Evolutionary conservation across 2,797 vertebrate species (phyloP).

Genomic region (Enteromius mattozi): DNA sequence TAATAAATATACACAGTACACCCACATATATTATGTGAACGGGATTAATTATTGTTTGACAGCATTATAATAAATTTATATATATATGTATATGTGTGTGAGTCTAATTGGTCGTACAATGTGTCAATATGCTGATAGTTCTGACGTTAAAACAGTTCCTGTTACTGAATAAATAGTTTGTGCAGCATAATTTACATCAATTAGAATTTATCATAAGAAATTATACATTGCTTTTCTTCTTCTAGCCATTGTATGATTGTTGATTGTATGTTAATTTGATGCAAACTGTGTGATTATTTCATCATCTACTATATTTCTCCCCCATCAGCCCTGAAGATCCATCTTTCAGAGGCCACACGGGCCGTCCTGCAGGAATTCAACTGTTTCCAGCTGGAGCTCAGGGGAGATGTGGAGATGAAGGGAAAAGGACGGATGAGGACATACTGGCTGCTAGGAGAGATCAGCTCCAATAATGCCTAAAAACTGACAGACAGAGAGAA

Average conservation of each 20-base stretch:
- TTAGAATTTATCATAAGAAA: background rate
- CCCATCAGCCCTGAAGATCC: constrained; percentile 83
- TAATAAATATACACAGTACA: no score
- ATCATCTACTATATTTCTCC: background rate
- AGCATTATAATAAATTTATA: no score
- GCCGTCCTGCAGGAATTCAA: constrained; percentile 83
- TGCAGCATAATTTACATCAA: background rate
- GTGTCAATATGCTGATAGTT: background rate
- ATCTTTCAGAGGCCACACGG: constrained; percentile 86
- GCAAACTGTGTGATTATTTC: background rate
- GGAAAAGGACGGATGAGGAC: constrained; percentile 88
- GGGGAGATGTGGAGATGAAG: constrained; percentile 91
- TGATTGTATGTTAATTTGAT: background rate
- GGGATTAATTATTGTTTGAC: no score
- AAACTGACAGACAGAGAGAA: constrained; percentile 38
- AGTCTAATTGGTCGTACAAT: background rate
- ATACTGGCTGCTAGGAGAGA: constrained; percentile 87
- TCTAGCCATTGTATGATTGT: background rate
- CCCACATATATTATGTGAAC: no score
- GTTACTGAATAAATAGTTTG: background rate
- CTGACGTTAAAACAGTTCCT: background rate
- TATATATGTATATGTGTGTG: no score
- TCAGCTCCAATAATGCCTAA: constrained; percentile 33
- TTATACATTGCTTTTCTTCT: background rate
- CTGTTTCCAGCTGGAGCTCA: constrained; percentile 85